phyloP scores from a whole-genome alignment of 2,888 invertebrate species.

The Cataglyphis albicans region DNA sequence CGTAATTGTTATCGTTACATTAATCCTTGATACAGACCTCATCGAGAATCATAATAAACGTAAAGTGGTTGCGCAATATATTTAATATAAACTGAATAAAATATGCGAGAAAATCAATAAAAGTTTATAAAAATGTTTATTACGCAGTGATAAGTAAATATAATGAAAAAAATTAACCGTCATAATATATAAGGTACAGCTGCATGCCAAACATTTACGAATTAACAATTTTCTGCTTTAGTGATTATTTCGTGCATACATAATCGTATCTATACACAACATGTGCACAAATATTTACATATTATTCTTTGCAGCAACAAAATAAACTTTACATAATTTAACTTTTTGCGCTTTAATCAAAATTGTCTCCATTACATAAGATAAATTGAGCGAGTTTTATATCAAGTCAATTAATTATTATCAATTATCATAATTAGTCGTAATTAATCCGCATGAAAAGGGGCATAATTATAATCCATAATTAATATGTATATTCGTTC shows the following conservation, averaged over 20 bases:
- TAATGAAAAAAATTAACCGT: constrained; percentile 2
- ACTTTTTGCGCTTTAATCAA: not conserved
- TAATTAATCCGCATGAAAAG: constrained; percentile 25
- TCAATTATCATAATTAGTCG: constrained; percentile 36
- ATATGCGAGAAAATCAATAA: not conserved
- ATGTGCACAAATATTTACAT: not conserved
- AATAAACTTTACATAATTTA: constrained; percentile 16
- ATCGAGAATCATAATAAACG: constrained; percentile 30
- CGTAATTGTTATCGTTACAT: constrained; percentile 41
- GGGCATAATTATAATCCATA: constrained; percentile 44
- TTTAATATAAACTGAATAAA: not conserved
- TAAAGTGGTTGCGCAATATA: too few relatives aligned
- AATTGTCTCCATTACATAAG: not conserved
- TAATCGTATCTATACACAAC: not conserved
- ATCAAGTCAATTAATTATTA: constrained; percentile 19
- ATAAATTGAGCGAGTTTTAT: constrained; percentile 19
- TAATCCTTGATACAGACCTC: not conserved
- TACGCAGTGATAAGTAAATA: not conserved
- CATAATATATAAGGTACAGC: constrained; percentile 1
- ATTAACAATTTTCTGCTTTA: constrained; percentile 30
- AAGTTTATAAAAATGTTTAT: constrained; percentile 16
- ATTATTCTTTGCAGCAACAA: constrained; percentile 4
- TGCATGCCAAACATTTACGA: not conserved
- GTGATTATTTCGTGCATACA: constrained; percentile 29
- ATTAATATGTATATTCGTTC: constrained; percentile 39